Evolutionary conservation across 1,140 invertebrate species (phyloP).

Genomic region (Drosophila murphyi): DNA sequence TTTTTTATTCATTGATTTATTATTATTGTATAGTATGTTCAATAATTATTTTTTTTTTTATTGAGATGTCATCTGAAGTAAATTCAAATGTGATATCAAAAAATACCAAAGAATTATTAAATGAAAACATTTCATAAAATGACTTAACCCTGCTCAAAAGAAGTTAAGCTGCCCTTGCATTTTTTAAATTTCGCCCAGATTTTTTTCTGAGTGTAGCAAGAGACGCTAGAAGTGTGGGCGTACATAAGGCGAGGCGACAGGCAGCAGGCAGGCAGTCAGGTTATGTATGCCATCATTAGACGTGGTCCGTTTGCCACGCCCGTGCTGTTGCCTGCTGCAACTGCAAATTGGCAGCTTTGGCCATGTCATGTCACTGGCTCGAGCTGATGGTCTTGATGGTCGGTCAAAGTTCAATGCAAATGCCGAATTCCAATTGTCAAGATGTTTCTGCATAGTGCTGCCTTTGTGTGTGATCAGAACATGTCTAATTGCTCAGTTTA

Average conservation of each 20-base stretch:
- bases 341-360: conserved; percentile 74
- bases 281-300: conserved; percentile 82
- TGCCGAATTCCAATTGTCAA: conserved; percentile 76
- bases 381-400: conserved; percentile 44
- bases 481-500: conserved; percentile 81
- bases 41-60: too few species aligned
- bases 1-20: too few species aligned
- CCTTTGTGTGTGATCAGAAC: conserved; percentile 23
- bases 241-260: conserved; percentile 20
- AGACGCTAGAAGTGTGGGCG: conserved; percentile 37
- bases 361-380: conserved; percentile 72
- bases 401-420: conserved; percentile 78
- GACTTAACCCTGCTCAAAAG: too few species aligned
- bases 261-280: conserved; percentile 44
- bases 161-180: too few species aligned
- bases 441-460: conserved; percentile 32
- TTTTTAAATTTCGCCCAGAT: not conserved
- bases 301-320: conserved; percentile 79
- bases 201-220: conserved; percentile 8
- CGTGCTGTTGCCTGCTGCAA: conserved; percentile 57
- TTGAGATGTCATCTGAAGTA: too few species aligned
- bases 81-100: too few species aligned
- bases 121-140: too few species aligned
- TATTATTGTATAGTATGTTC: too few species aligned
- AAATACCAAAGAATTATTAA: too few species aligned